Base-by-base conservation (phyloP, 2,888 invertebrate species). In the Isoperla grammatica region DNA sequence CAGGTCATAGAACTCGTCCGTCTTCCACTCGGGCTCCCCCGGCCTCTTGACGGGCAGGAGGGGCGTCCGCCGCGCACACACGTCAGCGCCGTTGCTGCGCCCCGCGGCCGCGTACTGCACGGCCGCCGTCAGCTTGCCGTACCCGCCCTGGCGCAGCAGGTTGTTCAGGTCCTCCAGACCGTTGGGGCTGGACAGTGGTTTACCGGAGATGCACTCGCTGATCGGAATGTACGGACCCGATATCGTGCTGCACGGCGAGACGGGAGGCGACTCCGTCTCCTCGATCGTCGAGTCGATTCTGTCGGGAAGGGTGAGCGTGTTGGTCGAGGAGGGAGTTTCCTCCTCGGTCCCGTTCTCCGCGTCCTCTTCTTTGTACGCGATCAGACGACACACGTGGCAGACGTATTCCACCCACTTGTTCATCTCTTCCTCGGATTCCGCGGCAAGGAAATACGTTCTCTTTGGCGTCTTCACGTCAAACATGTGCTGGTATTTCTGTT, bases 351-450 rank as follows among this genome's bases (percentile, higher is more conserved):
- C 62, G 37, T 57, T 63, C 35, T 60, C 63, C 39, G 61, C 60
- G 19, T 63, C 65, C 2, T 74, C 67, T 60, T 83, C 83, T 50
- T 64, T 64, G 8, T 83, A 83, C 1, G 90, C 84, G 71, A 90
- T 86, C 62, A 94, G 76, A 50, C 92, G 90, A 74, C 95, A 96
- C 43, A 94, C 93, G 74, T 88, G 85, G 74, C 96, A 96, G 66
- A 97, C 90, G 62, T 89, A 91, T 70, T 90, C 88, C 9, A 96
- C 95, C 97, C 97, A 97, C 73, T 87, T 87, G 68, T 88, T 88
- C 95, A 97, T 95, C 69, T 95, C 95, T 48, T 83, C 81, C 72
- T 95, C 94, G 35, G 88, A 87, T 68, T 95, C 94, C 0, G 95
- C 94, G 61, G 95, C 95, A 66, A 97, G 79, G 74, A 93, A 95